A percentile compares a stretch with the other conserved stretches of the same genome.
Conservation (phyloP, 2,797 vertebrate genomes). For the Thalassophryne amazonica region DNA sequence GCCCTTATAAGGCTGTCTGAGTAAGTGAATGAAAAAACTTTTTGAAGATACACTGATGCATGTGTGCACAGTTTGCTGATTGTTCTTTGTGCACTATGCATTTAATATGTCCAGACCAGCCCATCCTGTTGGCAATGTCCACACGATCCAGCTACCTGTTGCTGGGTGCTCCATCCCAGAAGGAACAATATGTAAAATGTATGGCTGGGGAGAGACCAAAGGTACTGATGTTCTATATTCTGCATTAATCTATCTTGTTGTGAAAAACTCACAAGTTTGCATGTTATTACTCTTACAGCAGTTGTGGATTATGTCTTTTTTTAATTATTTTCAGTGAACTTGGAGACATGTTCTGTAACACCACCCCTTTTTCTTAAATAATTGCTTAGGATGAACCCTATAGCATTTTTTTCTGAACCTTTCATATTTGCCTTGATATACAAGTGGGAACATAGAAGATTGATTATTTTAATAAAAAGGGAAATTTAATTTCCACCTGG, state of each 20-base stretch:
- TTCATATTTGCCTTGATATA: not conserved
- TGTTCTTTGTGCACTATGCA: not conserved
- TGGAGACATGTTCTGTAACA: not conserved
- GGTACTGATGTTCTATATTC: slow-evolving; percentile 72
- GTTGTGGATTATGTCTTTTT: not conserved
- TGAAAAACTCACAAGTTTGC: not conserved
- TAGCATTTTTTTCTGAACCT: not conserved
- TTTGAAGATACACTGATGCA: slow-evolving; percentile 1
- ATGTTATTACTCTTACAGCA: slow-evolving; percentile 9
- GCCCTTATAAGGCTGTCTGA: slow-evolving; percentile 89
- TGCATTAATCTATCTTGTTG: not conserved
- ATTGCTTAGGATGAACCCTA: not conserved
- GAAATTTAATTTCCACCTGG: no score
- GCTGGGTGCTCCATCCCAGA: slow-evolving; percentile 92
- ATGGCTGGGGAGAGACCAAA: slow-evolving; percentile 98
- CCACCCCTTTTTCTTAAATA: not conserved
- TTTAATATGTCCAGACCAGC: slow-evolving; percentile 79
- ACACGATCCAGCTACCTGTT: slow-evolving; percentile 88
- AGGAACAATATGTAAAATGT: slow-evolving; percentile 89
- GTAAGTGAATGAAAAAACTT: slow-evolving; percentile 70
- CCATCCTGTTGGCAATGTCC: slow-evolving; percentile 84
- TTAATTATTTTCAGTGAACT: not conserved
- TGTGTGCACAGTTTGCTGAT: not conserved
- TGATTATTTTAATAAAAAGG: slow-evolving; percentile 12
- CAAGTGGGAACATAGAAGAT: not conserved